Evolutionary conservation across 2,797 vertebrate genomes (phyloP), one percentile per base, ranked within the genome.

Genomic region (Babyrousa celebensis): DNA sequence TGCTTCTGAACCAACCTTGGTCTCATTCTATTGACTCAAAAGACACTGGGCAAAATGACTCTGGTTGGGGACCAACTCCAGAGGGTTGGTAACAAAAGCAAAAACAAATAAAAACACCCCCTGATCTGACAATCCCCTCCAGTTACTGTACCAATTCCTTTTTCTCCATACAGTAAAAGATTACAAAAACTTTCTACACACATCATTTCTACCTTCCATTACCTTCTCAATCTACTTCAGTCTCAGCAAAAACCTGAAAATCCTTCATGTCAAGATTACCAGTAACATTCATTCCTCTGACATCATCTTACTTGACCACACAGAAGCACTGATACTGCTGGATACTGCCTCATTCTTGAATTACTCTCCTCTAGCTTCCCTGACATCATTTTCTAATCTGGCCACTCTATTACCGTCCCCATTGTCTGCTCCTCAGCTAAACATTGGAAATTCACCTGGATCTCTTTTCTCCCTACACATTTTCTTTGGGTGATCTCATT

Each of bases 81-180:
- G 7, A 58, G 1, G n/a, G 77, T 1, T 58, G 21, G 20, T 79
- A 58, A 79, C 56, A 25, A 58, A 93, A 84, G n/a, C 15, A 48
- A 88, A 71, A 80, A 6, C 9, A 92, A 95, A 36, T n/a, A 43
- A 75, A 75, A 94, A 89, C 29, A 65, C 1, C 6, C 16, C 25
- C 12, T 8, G 3, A 82, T 11, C 25, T n/a, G 84, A 74, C 1
- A 65, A 85, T 36, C 36, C 8, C 21, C 10, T 74, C 52, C 23
- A 92, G 14, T 90, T 70, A 70, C 12, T 79, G 36, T n/a, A 43
- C 7, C 43, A 79, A 54, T 58, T 90, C 29, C 78, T 14, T 60
- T 89, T 83, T 77, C 63, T 83, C 12, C 84, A 75, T 29, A 90
- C 11, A 68, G 52, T 27, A n/a, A 95, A 83, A 65, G 32, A 67